Conservation (phyloP, 2,113 vertebrate genomes). For the Elachura formosa region DNA sequence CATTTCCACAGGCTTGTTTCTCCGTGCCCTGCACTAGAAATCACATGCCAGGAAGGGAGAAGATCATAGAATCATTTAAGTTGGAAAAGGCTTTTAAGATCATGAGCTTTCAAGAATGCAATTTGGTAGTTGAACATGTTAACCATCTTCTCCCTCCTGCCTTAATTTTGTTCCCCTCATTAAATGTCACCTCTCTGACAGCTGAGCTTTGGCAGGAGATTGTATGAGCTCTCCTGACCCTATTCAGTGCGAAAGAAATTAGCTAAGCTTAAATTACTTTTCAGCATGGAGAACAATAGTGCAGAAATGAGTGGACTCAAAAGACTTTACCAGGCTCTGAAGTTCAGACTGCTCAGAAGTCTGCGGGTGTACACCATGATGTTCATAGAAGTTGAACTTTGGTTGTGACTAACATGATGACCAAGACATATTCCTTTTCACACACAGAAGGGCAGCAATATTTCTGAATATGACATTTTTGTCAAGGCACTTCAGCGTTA, state of each 20-base stretch:
- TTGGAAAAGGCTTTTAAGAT: background rate
- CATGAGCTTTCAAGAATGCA: background rate
- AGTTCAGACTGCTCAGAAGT: background rate
- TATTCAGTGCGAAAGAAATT: background rate
- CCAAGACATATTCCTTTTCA: background rate
- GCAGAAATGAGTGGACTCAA: background rate
- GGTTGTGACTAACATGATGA: background rate
- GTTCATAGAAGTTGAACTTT: background rate
- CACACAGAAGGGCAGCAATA: fast-evolving
- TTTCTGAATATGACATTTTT: background rate
- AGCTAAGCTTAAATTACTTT: constrained; percentile 25
- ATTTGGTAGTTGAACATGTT: background rate
- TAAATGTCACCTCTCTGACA: background rate
- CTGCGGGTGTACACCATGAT: background rate
- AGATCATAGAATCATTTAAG: background rate
- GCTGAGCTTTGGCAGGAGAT: background rate
- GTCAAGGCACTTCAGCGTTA: background rate
- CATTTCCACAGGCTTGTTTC: background rate
- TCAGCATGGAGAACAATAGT: background rate
- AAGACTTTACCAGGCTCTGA: background rate
- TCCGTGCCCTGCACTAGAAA: background rate
- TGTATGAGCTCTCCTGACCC: background rate
- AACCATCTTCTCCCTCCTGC: background rate
- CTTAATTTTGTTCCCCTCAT: background rate
- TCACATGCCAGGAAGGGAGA: background rate